Percentiles rank a stretch among this genome's conserved stretches.
These are phyloP conservation scores for Apistogramma diplotaenia DNA, from an alignment of 2,113 vertebrate species.

Conservation along the genomic window DNA sequence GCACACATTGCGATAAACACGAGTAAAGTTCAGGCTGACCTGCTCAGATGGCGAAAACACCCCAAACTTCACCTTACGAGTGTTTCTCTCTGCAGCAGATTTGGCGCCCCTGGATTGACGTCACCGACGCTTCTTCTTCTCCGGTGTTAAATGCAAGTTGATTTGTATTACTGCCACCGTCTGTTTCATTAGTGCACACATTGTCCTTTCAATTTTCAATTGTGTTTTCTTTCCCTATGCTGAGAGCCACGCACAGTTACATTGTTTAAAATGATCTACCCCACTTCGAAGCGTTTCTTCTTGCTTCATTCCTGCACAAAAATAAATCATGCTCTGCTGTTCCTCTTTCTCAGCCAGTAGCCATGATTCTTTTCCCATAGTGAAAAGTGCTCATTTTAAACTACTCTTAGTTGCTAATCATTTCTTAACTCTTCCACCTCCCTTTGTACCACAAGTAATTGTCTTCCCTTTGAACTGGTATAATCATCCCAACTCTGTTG, in stretches of 20 bases:
- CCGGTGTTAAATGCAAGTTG: not conserved
- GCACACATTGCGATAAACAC: fast-evolving
- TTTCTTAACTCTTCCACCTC: too few species aligned
- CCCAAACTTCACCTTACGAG: not conserved
- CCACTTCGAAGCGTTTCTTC: not conserved
- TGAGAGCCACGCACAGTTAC: not conserved
- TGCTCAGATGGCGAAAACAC: not conserved
- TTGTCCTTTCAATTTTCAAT: not conserved
- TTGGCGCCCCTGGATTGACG: constrained; percentile 53
- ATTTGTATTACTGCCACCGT: not conserved
- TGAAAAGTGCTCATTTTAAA: not conserved
- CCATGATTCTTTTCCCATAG: not conserved
- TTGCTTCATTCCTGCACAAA: not conserved
- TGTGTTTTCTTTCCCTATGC: not conserved
- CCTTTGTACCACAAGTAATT: too few species aligned
- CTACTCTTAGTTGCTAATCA: not conserved
- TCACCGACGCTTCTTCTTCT: not conserved
- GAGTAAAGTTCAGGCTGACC: not conserved
- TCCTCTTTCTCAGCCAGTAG: not conserved
- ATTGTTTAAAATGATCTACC: not conserved
- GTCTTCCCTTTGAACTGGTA: too few species aligned
- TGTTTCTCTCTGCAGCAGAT: not conserved
- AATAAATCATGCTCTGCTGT: not conserved
- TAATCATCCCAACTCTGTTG: too few species aligned
- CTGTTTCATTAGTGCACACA: not conserved